phyloP scores from a whole-genome alignment of 2,888 invertebrate genomes.

The Drosophila rubida region DNA sequence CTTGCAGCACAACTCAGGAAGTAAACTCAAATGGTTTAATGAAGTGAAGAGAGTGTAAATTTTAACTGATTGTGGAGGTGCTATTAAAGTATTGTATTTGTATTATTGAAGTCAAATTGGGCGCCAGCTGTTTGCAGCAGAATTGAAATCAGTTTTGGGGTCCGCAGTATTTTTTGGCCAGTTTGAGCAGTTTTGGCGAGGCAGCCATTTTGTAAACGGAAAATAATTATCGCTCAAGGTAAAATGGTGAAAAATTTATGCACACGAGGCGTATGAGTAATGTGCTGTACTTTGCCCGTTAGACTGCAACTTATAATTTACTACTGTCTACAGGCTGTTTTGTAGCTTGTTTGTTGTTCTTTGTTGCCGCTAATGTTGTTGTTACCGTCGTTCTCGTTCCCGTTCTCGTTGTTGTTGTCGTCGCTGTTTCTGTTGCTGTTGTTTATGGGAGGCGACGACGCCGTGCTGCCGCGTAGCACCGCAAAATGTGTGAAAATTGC shows the following conservation, averaged over 20 bases:
- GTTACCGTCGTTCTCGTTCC: constrained; percentile 27
- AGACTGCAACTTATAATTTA: constrained; percentile 74
- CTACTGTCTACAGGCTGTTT: constrained; percentile 73
- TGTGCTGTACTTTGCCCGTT: constrained; percentile 65
- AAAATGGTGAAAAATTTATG: constrained; percentile 64
- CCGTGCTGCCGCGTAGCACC: constrained; percentile 51
- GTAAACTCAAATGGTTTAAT: not conserved
- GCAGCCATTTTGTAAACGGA: constrained; percentile 73
- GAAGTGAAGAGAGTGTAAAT: too few relatives aligned
- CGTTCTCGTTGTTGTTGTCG: constrained; percentile 44
- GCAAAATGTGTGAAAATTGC: constrained; percentile 79
- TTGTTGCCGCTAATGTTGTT: constrained; percentile 48
- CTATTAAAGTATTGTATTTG: too few relatives aligned
- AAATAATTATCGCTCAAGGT: constrained; percentile 67
- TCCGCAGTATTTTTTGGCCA: not conserved
- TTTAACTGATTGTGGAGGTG: too few relatives aligned
- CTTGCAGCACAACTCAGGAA: not conserved
- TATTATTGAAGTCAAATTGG: too few relatives aligned
- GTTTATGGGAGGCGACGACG: constrained; percentile 42
- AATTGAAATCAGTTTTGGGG: constrained; percentile 7
- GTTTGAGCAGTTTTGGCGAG: constrained; percentile 32
- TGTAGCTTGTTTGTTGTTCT: constrained; percentile 56
- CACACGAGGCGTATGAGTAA: constrained; percentile 73
- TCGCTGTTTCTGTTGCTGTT: constrained; percentile 44
- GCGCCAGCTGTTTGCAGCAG: not conserved